These are phyloP conservation scores for Acleris emargana DNA, from an alignment of 2,888 invertebrate species.

Conservation along the genomic window DNA sequence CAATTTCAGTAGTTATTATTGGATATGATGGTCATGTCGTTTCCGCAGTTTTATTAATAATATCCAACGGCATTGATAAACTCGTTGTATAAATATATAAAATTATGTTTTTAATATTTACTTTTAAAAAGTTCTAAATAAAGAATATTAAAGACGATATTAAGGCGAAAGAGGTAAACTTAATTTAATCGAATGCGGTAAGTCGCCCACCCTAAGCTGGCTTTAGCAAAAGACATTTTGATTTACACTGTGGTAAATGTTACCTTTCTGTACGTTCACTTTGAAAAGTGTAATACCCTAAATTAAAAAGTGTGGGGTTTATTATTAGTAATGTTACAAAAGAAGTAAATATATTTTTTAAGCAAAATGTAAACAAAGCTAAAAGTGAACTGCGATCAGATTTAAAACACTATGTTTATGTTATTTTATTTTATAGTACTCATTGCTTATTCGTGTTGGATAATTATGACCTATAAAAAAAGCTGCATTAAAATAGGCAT, in stretches of 20 bases:
- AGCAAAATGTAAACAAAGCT: too few relatives aligned
- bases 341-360: too few relatives aligned
- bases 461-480: too few relatives aligned
- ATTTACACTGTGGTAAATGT: constrained; percentile 53
- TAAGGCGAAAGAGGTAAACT: constrained; percentile 49
- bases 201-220: constrained; percentile 38
- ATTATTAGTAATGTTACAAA: neutral
- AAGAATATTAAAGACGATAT: constrained; percentile 50
- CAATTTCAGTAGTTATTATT: constrained; percentile 25
- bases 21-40: constrained; percentile 5
- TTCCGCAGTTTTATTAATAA: constrained; percentile 18
- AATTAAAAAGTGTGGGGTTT: neutral
- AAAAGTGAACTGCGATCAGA: too few relatives aligned
- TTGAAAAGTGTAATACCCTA: constrained; percentile 19
- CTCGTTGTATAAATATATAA: neutral
- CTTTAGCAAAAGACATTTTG: constrained; percentile 56
- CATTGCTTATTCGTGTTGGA: too few relatives aligned
- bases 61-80: constrained; percentile 4
- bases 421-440: too few relatives aligned
- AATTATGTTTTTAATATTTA: constrained; percentile 5
- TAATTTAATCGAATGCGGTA: constrained; percentile 40
- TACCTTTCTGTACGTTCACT: constrained; percentile 39
- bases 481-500: too few relatives aligned
- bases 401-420: too few relatives aligned
- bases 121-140: constrained; percentile 40